These are phyloP conservation scores for Drosophila burlai DNA, from an alignment of 1,140 invertebrate genomes.

Conservation along the genomic window DNA sequence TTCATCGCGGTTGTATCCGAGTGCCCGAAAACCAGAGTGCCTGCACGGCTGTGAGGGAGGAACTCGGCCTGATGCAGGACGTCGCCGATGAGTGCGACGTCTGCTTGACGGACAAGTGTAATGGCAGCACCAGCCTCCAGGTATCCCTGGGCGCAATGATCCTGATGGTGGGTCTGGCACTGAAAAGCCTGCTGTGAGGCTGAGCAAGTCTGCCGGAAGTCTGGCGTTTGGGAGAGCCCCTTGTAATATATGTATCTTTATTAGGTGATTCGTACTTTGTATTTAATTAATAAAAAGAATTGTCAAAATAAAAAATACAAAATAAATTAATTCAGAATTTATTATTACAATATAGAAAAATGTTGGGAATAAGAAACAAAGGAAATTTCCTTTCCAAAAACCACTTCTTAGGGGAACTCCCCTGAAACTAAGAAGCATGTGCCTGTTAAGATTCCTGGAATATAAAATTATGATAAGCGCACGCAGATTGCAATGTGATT, in stretches of 20 bases:
- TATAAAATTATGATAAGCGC: neutral
- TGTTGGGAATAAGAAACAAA: neutral
- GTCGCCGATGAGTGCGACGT: conserved; percentile 49
- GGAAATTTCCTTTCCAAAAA: neutral
- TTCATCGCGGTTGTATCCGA: conserved; percentile 61
- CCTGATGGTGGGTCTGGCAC: conserved; percentile 42
- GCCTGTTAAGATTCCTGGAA: neutral
- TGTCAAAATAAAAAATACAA: neutral
- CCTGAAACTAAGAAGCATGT: neutral
- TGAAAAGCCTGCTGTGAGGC: conserved; percentile 42
- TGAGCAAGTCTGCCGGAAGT: neutral
- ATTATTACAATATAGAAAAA: neutral
- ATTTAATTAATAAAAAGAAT: conserved; percentile 40
- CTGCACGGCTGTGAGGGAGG: conserved; percentile 53
- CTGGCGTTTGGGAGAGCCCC: conserved; percentile 1
- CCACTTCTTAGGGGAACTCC: neutral
- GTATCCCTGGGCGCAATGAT: conserved; percentile 57
- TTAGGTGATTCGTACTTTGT: conserved; percentile 45
- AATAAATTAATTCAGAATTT: neutral
- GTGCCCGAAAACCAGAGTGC: conserved; percentile 36
- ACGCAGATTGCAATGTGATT: neutral
- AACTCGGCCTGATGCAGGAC: conserved; percentile 11
- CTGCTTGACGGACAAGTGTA: conserved; percentile 62
- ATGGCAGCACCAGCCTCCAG: conserved; percentile 58
- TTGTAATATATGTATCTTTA: conserved; percentile 47